Conservation (phyloP, 2,113 vertebrate species). For the Scomber colias region DNA sequence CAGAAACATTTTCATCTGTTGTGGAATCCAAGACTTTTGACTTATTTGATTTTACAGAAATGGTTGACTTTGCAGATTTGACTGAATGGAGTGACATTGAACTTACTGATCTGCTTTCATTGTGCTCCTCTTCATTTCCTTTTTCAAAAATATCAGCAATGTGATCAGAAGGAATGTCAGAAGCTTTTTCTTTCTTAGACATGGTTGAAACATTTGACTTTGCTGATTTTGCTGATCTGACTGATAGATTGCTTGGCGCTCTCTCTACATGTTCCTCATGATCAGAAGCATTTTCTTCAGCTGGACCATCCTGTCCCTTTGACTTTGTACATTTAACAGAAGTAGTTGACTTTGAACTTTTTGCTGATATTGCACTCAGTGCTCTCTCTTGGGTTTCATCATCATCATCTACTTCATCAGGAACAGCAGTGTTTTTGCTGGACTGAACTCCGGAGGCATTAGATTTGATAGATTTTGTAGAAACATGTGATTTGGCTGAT, state of each 20-base stretch:
- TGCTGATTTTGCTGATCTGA: constrained; percentile 30
- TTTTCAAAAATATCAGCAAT: constrained; percentile 1
- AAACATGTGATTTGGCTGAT: constrained; percentile 55
- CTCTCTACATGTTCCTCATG: no score
- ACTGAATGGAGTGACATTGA: constrained; percentile 56
- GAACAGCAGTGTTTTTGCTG: no score
- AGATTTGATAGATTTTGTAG: constrained; percentile 53
- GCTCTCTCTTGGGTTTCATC: constrained; percentile 22
- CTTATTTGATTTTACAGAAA: constrained; percentile 54
- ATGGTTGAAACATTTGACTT: constrained; percentile 61
- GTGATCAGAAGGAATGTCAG: constrained; percentile 20
- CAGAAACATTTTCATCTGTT: constrained; percentile 31
- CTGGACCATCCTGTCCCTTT: constrained; percentile 13
- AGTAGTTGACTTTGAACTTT: constrained; percentile 46
- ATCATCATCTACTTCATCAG: not conserved
- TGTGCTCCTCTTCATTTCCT: constrained; percentile 14
- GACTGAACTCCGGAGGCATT: not conserved
- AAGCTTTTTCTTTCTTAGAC: constrained; percentile 45
- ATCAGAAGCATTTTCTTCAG: no score
- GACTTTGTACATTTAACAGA: constrained; percentile 40
- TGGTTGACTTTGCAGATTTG: constrained; percentile 31
- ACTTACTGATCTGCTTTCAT: constrained; percentile 50
- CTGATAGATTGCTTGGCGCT: no score
- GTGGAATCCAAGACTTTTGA: constrained; percentile 51
- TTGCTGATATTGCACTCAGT: constrained; percentile 24